phyloP scores from a whole-genome alignment of 2,888 invertebrate species.

The Lissonota sp. region DNA sequence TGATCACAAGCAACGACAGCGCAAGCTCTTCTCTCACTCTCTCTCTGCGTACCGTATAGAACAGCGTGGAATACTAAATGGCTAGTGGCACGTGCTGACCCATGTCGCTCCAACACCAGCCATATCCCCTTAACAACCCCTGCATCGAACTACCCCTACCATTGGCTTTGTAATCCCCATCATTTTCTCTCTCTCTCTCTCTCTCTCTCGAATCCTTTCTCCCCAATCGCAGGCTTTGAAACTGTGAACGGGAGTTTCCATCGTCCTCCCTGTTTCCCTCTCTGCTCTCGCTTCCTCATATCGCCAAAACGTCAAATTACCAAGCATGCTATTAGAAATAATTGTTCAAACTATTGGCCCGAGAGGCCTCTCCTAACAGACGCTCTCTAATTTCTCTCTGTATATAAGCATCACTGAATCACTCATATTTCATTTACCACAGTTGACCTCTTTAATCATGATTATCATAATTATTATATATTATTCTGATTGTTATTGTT shows the following conservation, averaged over 20 bases:
- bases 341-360: slow-evolving; percentile 40
- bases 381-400: slow-evolving; percentile 31
- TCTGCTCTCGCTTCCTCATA: slow-evolving; percentile 1
- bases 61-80: slow-evolving; percentile 25
- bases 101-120: slow-evolving; percentile 50
- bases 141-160: slow-evolving; percentile 32
- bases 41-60: background rate
- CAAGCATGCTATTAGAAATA: slow-evolving; percentile 38
- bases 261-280: slow-evolving; percentile 1
- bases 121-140: slow-evolving; percentile 50
- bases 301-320: slow-evolving; percentile 34
- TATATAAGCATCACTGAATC: too few relatives aligned
- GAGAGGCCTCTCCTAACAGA: slow-evolving; percentile 13
- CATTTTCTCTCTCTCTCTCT: background rate
- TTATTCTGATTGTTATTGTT: too few relatives aligned
- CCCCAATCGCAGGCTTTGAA: background rate
- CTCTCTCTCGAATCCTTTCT: slow-evolving; percentile 9
- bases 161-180: slow-evolving; percentile 8
- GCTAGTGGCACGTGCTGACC: slow-evolving; percentile 52
- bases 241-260: background rate
- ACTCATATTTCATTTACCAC: background rate
- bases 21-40: slow-evolving; percentile 22
- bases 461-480: background rate
- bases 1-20: slow-evolving; percentile 39
- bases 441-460: background rate